Conservation (phyloP, 2,888 invertebrate species). For the Lasioglossum marginatum region DNA sequence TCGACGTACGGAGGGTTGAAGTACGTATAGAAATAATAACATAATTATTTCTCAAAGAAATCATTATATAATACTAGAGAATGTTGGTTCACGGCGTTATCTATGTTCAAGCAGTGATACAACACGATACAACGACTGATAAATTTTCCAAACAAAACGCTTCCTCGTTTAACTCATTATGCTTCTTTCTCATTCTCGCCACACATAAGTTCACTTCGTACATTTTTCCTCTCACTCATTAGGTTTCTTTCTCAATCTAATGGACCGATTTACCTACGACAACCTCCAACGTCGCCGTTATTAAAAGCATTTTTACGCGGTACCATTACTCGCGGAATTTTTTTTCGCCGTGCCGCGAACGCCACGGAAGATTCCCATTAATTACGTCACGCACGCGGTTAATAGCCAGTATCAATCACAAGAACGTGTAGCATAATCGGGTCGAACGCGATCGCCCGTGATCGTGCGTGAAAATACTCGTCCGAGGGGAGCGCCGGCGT, state of each 20-base stretch:
- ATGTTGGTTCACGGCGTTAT: too few species aligned
- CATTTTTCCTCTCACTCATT: too few species aligned
- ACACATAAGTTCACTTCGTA: too few species aligned
- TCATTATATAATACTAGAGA: too few species aligned
- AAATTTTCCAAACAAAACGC: too few species aligned
- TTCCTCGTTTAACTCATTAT: too few species aligned
- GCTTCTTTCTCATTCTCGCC: too few species aligned
- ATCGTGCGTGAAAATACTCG: conserved; percentile 66
- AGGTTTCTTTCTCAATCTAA: background rate
- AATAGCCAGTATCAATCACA: conserved; percentile 56
- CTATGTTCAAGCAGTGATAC: too few species aligned
- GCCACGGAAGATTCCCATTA: conserved; percentile 41
- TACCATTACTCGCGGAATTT: conserved; percentile 5
- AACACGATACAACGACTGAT: too few species aligned
- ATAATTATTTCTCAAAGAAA: background rate
- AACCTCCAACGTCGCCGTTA: conserved; percentile 20
- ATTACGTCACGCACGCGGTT: conserved; percentile 55
- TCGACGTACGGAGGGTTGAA: background rate
- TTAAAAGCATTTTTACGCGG: conserved; percentile 49
- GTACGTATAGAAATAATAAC: too few species aligned
- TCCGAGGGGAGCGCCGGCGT: conserved; percentile 59
- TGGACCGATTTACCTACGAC: background rate
- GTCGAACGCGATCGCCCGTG: conserved; percentile 44
- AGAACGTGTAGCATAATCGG: conserved; percentile 55
- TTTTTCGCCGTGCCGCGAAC: conserved; percentile 28